Conservation (phyloP, 2,113 vertebrate species). For the Rynchops niger region DNA sequence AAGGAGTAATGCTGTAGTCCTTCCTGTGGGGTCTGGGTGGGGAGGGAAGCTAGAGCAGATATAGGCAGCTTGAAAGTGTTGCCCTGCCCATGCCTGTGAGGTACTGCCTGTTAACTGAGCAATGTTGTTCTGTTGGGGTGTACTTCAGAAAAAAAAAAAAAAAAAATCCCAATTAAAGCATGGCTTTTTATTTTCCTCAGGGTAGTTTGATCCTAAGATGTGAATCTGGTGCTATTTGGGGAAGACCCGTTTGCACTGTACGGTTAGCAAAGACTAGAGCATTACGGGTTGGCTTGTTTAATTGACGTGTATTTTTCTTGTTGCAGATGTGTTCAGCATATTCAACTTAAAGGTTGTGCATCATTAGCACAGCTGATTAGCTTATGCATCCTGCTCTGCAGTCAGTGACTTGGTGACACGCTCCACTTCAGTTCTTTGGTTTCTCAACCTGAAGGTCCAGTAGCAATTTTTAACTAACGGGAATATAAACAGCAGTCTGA, state of each 20-base stretch:
- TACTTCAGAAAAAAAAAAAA: not conserved
- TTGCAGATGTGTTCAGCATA: slow-evolving; percentile 70
- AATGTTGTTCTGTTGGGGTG: fast-evolving
- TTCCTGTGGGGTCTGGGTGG: not conserved
- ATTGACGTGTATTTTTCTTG: not conserved
- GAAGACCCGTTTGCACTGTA: not conserved
- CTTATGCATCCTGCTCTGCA: not conserved
- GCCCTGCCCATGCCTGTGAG: fast-evolving
- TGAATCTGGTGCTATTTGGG: not conserved
- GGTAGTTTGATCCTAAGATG: not conserved
- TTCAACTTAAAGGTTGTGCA: not conserved
- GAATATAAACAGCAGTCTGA: not conserved
- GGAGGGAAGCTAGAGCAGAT: not conserved
- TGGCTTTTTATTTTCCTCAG: too few species aligned
- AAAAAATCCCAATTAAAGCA: not conserved
- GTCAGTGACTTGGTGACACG: not conserved
- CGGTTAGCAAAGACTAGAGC: not conserved
- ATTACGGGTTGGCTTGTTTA: not conserved
- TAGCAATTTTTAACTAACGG: not conserved
- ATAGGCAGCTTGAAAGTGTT: not conserved
- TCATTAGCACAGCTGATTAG: not conserved
- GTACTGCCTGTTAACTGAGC: not conserved
- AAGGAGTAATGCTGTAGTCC: fast-evolving
- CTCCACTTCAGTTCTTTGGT: not conserved
- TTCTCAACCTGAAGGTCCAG: not conserved